Conservation (phyloP, 2,113 vertebrate species). For the Cyphomyrus plagiostoma region DNA sequence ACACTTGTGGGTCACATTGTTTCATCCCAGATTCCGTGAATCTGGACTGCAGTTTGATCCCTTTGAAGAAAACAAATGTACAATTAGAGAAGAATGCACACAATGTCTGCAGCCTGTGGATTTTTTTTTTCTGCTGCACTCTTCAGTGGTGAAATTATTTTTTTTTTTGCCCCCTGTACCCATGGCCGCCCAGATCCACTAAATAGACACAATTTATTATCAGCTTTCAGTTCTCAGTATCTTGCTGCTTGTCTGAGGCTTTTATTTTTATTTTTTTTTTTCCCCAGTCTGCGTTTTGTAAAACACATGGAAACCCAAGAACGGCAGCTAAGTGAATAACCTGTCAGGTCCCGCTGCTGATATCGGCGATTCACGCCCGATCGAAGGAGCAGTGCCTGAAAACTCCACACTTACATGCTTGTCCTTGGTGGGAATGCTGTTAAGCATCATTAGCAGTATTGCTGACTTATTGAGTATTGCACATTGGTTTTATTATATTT, state of each 20-base stretch:
- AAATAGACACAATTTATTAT: slow-evolving; percentile 6
- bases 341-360: background rate
- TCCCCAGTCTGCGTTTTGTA: background rate
- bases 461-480: background rate
- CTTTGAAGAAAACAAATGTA: slow-evolving; percentile 67
- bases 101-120: slow-evolving; percentile 48
- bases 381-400: background rate
- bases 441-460: background rate
- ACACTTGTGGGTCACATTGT: slow-evolving; percentile 64
- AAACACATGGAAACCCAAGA: background rate
- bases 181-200: background rate
- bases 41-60: slow-evolving; percentile 61
- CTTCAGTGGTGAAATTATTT: background rate
- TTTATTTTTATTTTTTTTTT: background rate
- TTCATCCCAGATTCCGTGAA: slow-evolving; percentile 62
- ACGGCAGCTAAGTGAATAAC: background rate
- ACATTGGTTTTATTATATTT: background rate
- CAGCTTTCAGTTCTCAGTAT: background rate
- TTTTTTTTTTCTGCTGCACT: slow-evolving; percentile 26
- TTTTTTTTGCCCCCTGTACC: background rate
- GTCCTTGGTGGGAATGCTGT: background rate
- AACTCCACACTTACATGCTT: background rate
- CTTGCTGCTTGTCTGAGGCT: background rate
- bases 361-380: background rate
- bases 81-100: slow-evolving; percentile 69